phyloP scores from a whole-genome alignment of 2,888 invertebrate species.

The Xestia xanthographa region DNA sequence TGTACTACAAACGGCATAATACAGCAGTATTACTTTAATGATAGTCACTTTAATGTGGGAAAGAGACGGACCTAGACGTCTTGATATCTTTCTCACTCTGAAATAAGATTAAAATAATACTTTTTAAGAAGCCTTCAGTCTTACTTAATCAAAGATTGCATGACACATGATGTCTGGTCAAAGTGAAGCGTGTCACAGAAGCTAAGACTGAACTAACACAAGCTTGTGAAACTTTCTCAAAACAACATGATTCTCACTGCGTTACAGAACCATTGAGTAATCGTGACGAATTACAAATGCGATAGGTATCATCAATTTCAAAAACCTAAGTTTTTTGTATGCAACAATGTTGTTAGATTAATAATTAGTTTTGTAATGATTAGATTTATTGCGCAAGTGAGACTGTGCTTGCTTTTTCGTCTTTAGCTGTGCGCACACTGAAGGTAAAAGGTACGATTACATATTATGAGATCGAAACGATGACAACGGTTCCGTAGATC shows the following conservation, averaged over 20 bases:
- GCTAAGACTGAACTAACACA: conserved; percentile 34
- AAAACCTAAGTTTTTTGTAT: conserved; percentile 55
- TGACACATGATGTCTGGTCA: background rate
- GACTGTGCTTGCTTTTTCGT: conserved; percentile 57
- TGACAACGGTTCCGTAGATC: background rate
- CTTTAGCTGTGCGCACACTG: conserved; percentile 36
- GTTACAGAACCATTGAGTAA: conserved; percentile 49
- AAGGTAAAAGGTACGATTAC: background rate
- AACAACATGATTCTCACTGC: conserved; percentile 29
- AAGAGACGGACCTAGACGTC: background rate
- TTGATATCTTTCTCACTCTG: background rate
- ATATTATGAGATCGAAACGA: background rate
- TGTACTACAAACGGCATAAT: too few relatives aligned
- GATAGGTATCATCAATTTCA: conserved; percentile 52
- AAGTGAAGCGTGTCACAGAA: conserved; percentile 17
- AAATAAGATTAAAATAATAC: background rate
- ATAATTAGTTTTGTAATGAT: conserved; percentile 45
- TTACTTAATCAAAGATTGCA: conserved; percentile 11
- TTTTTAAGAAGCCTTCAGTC: background rate
- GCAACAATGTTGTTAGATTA: conserved; percentile 36
- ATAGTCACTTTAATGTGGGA: background rate
- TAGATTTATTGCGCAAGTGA: conserved; percentile 26
- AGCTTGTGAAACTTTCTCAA: conserved; percentile 46
- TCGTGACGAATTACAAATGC: conserved; percentile 45
- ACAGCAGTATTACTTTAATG: too few relatives aligned